A percentile compares a stretch with the other conserved stretches of the same genome.
phyloP scores from a whole-genome alignment of 2,888 invertebrate genomes.

The Cosmia pyralina region DNA sequence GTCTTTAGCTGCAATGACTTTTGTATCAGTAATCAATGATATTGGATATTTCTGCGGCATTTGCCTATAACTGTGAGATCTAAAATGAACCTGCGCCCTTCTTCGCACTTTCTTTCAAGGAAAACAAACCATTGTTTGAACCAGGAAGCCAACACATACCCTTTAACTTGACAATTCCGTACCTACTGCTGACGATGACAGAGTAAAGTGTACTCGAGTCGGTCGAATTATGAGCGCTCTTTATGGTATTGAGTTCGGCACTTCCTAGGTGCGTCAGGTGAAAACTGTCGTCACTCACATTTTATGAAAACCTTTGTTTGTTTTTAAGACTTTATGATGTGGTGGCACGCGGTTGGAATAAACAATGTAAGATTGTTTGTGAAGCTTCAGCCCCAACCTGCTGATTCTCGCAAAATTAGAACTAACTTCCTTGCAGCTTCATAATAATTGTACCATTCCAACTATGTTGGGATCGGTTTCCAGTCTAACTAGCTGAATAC shows the following conservation, averaged over 20 bases:
- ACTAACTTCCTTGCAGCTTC: background rate
- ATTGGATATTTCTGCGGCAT: background rate
- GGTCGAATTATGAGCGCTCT: constrained; percentile 12
- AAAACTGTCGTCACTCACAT: constrained; percentile 30
- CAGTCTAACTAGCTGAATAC: too few species aligned
- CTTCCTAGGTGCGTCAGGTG: constrained; percentile 38
- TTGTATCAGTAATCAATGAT: background rate
- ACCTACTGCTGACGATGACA: constrained; percentile 1
- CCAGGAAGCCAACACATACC: constrained; percentile 37
- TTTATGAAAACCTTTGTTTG: constrained; percentile 31
- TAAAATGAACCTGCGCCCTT: background rate
- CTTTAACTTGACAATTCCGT: constrained; percentile 18
- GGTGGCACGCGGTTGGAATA: constrained; percentile 3
- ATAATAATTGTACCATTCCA: too few species aligned
- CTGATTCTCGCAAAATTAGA: background rate
- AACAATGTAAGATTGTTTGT: background rate
- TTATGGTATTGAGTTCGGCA: constrained; percentile 31
- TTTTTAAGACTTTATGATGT: constrained; percentile 9
- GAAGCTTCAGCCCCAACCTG: background rate
- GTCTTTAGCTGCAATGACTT: background rate
- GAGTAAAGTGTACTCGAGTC: background rate
- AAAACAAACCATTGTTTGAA: constrained; percentile 24
- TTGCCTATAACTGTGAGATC: background rate
- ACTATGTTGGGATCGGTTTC: too few species aligned
- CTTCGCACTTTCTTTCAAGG: background rate